Conservation (phyloP, 2,113 vertebrate species). For the Antechinus flavipes region DNA sequence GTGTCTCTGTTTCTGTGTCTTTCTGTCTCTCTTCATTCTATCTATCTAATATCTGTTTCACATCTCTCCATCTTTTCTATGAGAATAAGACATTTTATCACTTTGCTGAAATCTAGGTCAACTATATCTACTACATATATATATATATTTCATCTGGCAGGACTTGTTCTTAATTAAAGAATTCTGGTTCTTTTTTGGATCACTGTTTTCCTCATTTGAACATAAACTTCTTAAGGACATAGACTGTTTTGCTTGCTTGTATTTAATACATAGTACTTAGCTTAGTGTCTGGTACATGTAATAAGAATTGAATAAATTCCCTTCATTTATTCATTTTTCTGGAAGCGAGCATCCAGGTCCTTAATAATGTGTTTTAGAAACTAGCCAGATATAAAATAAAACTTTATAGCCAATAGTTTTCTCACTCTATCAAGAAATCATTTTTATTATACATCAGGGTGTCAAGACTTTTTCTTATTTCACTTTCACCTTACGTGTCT, state of each 20-base stretch:
- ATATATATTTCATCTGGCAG: not conserved
- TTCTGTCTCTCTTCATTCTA: no score
- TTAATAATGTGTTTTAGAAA: not conserved
- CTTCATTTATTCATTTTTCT: not conserved
- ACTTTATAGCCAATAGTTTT: not conserved
- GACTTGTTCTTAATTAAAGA: not conserved
- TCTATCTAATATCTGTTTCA: not conserved
- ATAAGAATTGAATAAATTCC: not conserved
- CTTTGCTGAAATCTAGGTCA: not conserved
- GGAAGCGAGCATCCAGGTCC: not conserved
- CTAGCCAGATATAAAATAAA: not conserved
- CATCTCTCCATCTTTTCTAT: not conserved
- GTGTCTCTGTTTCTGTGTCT: no score
- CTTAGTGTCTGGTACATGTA: not conserved
- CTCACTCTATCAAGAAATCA: not conserved
- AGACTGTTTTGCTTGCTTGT: not conserved
- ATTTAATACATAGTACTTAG: not conserved
- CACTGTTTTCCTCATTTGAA: not conserved
- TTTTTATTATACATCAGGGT: not conserved
- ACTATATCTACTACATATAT: not conserved
- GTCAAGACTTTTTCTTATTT: not conserved
- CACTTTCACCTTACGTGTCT: not conserved
- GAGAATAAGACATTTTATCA: not conserved
- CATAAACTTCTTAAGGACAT: not conserved
- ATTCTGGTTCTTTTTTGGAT: not conserved